Evolutionary conservation across 1,140 invertebrate species (phyloP), one percentile per base, ranked within the genome.

Genomic region (Cecropterus lyciades): DNA sequence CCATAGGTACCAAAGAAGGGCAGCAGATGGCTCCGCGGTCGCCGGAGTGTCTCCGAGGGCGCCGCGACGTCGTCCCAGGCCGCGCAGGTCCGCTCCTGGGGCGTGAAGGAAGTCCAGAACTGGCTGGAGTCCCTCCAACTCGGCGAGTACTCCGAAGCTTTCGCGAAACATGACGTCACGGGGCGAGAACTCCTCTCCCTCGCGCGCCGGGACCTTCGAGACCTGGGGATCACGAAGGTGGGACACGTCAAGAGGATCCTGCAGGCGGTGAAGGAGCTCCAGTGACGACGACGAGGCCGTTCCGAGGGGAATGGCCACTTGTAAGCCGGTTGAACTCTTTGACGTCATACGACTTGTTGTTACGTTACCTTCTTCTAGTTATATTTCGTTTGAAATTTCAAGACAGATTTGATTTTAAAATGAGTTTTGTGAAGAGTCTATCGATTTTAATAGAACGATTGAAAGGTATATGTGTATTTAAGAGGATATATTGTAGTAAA

Each of bases 201-300:
- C 48, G 97, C 98, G 3, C 93, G 98, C 53, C 89, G 97, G 13
- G 97, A 98, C 87, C 93, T 98, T 0, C 96, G 98, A 84, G 98
- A 99, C 72, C 93, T 99, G 10, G 98, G 98, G 16, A 95, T 99
- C 17, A 96, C 95, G 1, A 99, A 99, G 93, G 95, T 99, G 30
- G 98, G 98, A 4, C 98, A 99, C 84, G 95, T 99, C 1, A 99
- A 99, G 89, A 94, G 98, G 70, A 97, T 99, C 67, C 95, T 98
- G 64, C 97, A 98, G 86, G 97, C 96, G 11, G 98, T 98, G 59
- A 97, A 97, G 85, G 98, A 98, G 87, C 92, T 98, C 8, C 91
- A 93, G 81, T 93, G 91, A 90, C 83, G 80, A 59, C 65, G 81
- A 76, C 84, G 88, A 27, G 87, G 87, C 82, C 88, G 82, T 80